A percentile compares a stretch with the other conserved stretches of the same genome.
Conservation (phyloP, 1,140 invertebrate species). For the Neoseiulus cucumeris region DNA sequence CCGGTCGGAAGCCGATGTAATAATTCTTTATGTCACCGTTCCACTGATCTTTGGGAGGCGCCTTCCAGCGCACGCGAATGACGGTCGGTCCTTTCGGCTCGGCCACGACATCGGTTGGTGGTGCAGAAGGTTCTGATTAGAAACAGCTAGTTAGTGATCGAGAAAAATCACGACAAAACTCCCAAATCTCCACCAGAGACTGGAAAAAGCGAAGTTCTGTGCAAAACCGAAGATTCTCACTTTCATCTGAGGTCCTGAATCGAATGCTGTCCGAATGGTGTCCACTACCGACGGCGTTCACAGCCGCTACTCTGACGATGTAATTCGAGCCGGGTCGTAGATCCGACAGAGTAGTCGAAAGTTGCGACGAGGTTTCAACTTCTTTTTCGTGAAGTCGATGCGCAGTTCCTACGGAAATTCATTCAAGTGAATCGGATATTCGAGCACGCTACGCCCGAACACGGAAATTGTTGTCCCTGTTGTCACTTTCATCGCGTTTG, state of each 20-base stretch:
- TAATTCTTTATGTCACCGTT: constrained; percentile 79
- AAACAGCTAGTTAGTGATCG: constrained; percentile 5
- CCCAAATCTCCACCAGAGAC: no score
- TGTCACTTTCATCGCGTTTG: no score
- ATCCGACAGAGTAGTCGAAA: constrained; percentile 18
- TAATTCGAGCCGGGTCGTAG: constrained; percentile 75
- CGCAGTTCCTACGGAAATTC: constrained; percentile 10
- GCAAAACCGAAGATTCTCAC: not conserved
- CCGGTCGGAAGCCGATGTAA: constrained; percentile 22
- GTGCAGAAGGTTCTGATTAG: constrained; percentile 17
- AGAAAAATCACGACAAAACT: not conserved
- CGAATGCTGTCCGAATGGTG: constrained; percentile 75
- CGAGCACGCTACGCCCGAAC: no score
- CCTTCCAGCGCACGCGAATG: constrained; percentile 25
- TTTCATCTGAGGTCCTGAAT: constrained; percentile 82
- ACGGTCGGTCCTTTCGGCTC: constrained; percentile 20
- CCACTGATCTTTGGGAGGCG: constrained; percentile 65
- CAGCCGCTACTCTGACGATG: constrained; percentile 71
- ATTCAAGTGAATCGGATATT: no score
- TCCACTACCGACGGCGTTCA: constrained; percentile 78
- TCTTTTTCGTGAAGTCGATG: constrained; percentile 19
- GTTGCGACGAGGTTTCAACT: constrained; percentile 19
- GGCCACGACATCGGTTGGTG: constrained; percentile 20
- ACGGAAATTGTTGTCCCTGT: no score
- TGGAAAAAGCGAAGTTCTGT: not conserved